Evolutionary conservation across 64 coral and sea anemone species (phyloP).

Genomic region (Porites australiensis): DNA sequence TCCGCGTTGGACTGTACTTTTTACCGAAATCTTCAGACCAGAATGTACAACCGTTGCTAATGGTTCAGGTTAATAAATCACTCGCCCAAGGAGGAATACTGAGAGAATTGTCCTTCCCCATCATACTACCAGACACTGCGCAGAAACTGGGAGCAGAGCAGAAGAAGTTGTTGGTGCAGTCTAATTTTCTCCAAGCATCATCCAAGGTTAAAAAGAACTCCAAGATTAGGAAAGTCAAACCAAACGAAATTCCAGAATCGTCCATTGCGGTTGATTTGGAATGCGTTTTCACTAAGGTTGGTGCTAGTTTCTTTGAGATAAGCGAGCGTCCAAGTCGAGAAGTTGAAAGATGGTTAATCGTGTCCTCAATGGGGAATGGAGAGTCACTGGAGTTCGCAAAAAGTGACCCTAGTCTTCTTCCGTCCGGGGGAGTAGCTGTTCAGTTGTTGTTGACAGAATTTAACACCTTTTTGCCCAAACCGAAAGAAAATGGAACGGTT

Average conservation of each 20-base stretch:
- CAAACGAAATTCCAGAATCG: too few relatives aligned
- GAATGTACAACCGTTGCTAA: conserved; percentile 26
- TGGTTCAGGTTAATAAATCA: conserved; percentile 62
- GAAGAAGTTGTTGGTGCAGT: conserved; percentile 49
- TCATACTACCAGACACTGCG: conserved; percentile 45
- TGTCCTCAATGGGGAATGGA: conserved; percentile 47
- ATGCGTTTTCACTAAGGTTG: neutral
- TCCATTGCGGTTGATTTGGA: neutral
- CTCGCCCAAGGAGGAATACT: neutral
- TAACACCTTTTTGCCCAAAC: conserved; percentile 14
- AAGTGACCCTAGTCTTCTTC: conserved; percentile 42
- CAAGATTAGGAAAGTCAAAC: neutral
- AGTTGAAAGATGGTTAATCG: conserved; percentile 48
- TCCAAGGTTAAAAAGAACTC: neutral
- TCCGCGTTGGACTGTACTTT: conserved; percentile 37
- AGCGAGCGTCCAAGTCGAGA: neutral
- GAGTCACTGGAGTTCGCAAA: conserved; percentile 21
- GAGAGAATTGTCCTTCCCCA: conserved; percentile 1
- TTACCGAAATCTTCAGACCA: conserved; percentile 32
- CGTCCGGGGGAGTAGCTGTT: conserved; percentile 71
- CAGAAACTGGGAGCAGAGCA: conserved; percentile 17
- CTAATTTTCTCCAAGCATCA: conserved; percentile 73
- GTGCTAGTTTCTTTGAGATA: neutral
- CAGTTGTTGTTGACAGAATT: neutral
- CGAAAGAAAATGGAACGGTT: conserved; percentile 34